These are phyloP conservation scores for Flabesymbios commensalis DNA, from an alignment of 2,888 invertebrate species.

Conservation along the genomic window DNA sequence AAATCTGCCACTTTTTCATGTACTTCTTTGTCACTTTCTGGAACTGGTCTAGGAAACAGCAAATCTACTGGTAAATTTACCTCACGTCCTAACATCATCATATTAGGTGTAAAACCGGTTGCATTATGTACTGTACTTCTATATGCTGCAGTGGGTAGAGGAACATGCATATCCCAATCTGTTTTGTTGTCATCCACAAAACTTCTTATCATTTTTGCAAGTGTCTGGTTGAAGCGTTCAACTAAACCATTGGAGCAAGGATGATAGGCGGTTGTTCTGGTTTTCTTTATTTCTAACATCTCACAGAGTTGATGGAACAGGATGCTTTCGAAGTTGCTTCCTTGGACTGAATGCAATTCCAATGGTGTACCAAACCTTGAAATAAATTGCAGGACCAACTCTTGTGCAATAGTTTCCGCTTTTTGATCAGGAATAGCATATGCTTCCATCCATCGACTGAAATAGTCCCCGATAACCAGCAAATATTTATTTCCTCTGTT, in stretches of 20 bases:
- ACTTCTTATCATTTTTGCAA: slow-evolving; percentile 23
- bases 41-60: slow-evolving; percentile 13
- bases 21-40: no score
- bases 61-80: slow-evolving; percentile 29
- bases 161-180: slow-evolving; percentile 35
- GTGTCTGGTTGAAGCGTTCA: slow-evolving; percentile 30
- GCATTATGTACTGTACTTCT: slow-evolving; percentile 20
- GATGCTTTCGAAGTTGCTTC: slow-evolving; percentile 31
- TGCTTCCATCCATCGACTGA: slow-evolving; percentile 30
- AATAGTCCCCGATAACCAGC: slow-evolving; percentile 34
- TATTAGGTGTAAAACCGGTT: slow-evolving; percentile 29
- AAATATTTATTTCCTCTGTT: slow-evolving; percentile 31
- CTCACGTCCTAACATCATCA: slow-evolving; percentile 30
- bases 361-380: slow-evolving; percentile 25
- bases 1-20: no score
- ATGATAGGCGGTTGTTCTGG: slow-evolving; percentile 29
- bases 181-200: slow-evolving; percentile 18
- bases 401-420: slow-evolving; percentile 31
- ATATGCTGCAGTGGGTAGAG: slow-evolving; percentile 28
- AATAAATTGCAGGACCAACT: slow-evolving; percentile 29
- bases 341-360: slow-evolving; percentile 35
- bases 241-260: slow-evolving; percentile 31
- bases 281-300: slow-evolving; percentile 30
- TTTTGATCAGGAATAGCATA: slow-evolving; percentile 18
- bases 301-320: slow-evolving; percentile 28